Percentiles rank a stretch among this genome's conserved stretches.
Evolutionary conservation across 2,113 vertebrate species (phyloP).

Genomic region (Halichoerus grypus): DNA sequence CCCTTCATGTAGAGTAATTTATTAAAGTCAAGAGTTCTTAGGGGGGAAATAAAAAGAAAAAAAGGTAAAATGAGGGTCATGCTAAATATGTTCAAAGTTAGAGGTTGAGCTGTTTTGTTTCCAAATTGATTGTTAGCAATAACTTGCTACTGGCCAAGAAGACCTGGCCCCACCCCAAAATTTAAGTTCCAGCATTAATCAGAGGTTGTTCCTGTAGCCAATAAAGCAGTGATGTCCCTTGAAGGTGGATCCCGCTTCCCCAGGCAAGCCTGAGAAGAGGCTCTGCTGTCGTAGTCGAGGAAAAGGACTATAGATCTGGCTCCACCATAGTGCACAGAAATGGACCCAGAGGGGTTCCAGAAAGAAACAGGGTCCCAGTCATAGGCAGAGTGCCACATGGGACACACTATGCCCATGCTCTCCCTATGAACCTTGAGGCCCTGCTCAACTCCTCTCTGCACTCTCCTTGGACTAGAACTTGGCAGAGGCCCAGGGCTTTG

Average conservation of each 20-base stretch:
- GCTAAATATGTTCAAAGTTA: rapidly evolving
- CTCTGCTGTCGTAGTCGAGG: rapidly evolving
- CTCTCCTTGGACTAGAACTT: background rate
- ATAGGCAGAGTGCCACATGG: too few relatives aligned
- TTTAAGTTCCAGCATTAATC: background rate
- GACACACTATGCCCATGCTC: too few relatives aligned
- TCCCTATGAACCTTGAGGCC: background rate
- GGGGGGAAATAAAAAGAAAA: background rate
- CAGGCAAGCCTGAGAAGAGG: too few relatives aligned
- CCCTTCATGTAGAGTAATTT: background rate
- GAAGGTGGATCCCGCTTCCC: background rate
- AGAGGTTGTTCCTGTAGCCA: background rate
- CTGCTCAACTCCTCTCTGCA: background rate
- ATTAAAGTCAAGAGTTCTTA: background rate
- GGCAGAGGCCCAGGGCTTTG: background rate
- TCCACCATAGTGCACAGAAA: background rate
- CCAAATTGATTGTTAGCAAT: background rate
- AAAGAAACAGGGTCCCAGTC: too few relatives aligned
- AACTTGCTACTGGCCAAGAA: background rate
- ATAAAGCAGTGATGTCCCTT: too few relatives aligned
- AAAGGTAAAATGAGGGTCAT: background rate
- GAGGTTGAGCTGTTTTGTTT: background rate
- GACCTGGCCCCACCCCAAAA: background rate
- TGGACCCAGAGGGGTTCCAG: too few relatives aligned
- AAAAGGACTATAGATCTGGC: rapidly evolving